Base-by-base conservation (phyloP, 2,888 invertebrate species). In the Cephus spinipes region DNA sequence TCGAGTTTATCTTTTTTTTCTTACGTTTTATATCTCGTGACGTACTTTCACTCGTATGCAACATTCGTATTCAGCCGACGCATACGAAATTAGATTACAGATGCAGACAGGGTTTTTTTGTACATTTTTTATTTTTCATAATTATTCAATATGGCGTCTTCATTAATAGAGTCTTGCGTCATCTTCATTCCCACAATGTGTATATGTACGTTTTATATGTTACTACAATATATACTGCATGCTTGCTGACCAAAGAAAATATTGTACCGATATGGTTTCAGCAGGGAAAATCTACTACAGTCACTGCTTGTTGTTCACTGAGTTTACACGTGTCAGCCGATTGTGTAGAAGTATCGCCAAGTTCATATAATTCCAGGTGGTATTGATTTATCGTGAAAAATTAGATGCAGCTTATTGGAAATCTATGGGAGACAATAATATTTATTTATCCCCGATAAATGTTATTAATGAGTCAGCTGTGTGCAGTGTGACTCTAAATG, bases 371-470 rank as follows among this genome's bases (percentile, higher is more conserved):
- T 6, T 40, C 15, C 40, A 40, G 9, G 9, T 40, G 6, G 6
- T 40, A 23, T 40, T 15, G 40, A 4, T 40, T 23, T 40, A 2
- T 23, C 9, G 23, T 23, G 40, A 40, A 40, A 40, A 40, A 40
- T 40, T 4, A 23, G 23, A 15, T 23, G 23, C 15, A 23, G 6
- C 40, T 40, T 23, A 40, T 40, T 23, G 40, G 23, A 23, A 55
- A 55, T 55, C 9, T 1, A 55, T 6, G 6, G 40, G 23, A 40
- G 40, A 11, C 3, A 31, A 73, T 73, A 74, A 76, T 79, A 76
- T 76, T 79, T 76, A 74, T 69, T 31, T 73, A 36, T 69, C 40
- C 55, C 36, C 6, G 68, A 69, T 69, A 79, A 79, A 76, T 79
- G 71, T 76, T 79, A 76, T 71, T 76, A 74, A 55, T 23, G 23